A percentile compares a stretch with the other conserved stretches of the same genome.
Evolutionary conservation across 2,888 invertebrate species (phyloP).

Genomic region (Brachyptera risi): DNA sequence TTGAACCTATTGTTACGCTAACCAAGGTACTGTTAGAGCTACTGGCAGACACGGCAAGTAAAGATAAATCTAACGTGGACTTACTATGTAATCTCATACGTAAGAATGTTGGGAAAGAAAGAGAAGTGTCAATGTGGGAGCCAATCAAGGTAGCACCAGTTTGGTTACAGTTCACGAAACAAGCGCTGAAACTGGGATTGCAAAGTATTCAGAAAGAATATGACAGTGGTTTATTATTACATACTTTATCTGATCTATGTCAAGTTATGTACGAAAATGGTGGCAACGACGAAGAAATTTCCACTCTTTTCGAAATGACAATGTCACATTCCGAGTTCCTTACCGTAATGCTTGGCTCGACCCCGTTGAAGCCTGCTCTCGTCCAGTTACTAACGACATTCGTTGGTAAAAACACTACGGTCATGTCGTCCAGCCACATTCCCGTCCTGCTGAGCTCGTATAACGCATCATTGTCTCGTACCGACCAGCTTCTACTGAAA

Average conservation of each 20-base stretch:
- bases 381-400: slow-evolving; percentile 61
- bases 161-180: slow-evolving; percentile 44
- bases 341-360: slow-evolving; percentile 57
- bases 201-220: slow-evolving; percentile 45
- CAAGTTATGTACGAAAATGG: slow-evolving; percentile 53
- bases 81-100: slow-evolving; percentile 36
- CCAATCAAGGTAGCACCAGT: slow-evolving; percentile 39
- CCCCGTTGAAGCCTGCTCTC: slow-evolving; percentile 49
- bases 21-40: neutral
- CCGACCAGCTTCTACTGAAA: slow-evolving; percentile 64
- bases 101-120: slow-evolving; percentile 35
- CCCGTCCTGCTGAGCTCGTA: slow-evolving; percentile 76
- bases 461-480: slow-evolving; percentile 62
- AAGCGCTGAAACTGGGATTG: slow-evolving; percentile 62
- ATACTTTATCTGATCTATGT: slow-evolving; percentile 53
- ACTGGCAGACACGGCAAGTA: neutral
- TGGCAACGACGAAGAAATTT: slow-evolving; percentile 48
- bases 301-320: slow-evolving; percentile 66
- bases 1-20: neutral
- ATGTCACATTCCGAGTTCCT: slow-evolving; percentile 73
- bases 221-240: slow-evolving; percentile 50
- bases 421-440: slow-evolving; percentile 65
- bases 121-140: slow-evolving; percentile 36
- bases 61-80: slow-evolving; percentile 36
- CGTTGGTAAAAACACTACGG: slow-evolving; percentile 57